Evolutionary conservation across 2,888 invertebrate genomes (phyloP), one percentile per base, ranked within the genome.

Genomic region (Drosophila aldrichi): DNA sequence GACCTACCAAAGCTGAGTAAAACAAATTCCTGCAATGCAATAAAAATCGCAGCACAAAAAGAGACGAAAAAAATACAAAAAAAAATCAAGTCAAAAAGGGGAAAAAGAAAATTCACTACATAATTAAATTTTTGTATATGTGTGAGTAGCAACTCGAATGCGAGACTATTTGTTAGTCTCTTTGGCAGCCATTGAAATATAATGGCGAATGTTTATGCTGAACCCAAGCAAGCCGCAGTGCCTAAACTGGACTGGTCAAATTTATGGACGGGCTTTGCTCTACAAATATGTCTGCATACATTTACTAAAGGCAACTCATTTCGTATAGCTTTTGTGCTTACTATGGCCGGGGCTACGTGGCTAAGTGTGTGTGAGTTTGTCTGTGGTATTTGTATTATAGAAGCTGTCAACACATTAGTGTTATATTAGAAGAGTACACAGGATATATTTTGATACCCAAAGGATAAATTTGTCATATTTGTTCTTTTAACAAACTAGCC

Each of bases 211-310:
- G 80, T 73, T 82, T 82, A 75, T 73, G 73, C 68, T 54, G 34
- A 43, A 52, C 55, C 56, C 38, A 61, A 55, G 29, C 58, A 29
- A 22, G 14, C 41, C 41, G 5, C 68, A 38, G 57, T 66, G 70
- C 36, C 44, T 55, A 44, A 49, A 48, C 54, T 41, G 41, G 36
- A 36, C 63, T 77, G 66, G 41, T 46, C 70, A 70, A 73, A 85
- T 88, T 80, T 78, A 82, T 85, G 59, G 57, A 55, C 62, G 44
- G 43, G 25, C 69, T 69, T 79, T 44, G 32, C 51, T 34, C 16
- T 61, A 74, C 85, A 78, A 80, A 82, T 83, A 87, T 68, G 69
- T 58, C 65, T 71, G 86, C 88, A 88, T 88, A 88, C 71, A 80
- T 82, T 83, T 68, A 10, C n/a, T 22, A 46, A 52, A 48, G 55